Evolutionary conservation across 2,888 invertebrate genomes (phyloP).

Genomic region (Chromoteleia sp.): DNA sequence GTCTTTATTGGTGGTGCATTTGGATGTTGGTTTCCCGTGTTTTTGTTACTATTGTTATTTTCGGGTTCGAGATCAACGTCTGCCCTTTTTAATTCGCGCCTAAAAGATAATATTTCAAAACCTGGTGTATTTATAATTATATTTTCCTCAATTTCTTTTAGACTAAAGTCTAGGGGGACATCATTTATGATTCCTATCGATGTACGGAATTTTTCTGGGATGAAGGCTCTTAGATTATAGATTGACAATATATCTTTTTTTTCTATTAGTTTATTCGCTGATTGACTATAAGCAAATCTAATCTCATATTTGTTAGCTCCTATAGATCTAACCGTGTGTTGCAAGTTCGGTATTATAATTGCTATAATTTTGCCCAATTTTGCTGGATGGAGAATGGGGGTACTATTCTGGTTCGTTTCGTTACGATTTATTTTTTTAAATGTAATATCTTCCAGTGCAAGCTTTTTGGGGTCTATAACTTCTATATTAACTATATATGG

Average conservation of each 20-base stretch:
- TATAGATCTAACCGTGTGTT: background rate
- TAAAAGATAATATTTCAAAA: background rate
- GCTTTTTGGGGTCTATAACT: no score
- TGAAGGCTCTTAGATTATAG: background rate
- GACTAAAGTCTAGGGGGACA: background rate
- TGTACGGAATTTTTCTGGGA: slow-evolving; percentile 10
- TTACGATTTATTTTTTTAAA: no score
- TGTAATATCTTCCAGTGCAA: no score
- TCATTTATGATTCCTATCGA: slow-evolving; percentile 11
- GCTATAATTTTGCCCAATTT: background rate
- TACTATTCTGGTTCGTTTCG: no score
- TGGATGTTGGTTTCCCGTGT: no score
- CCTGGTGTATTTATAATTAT: background rate
- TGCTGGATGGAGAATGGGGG: background rate
- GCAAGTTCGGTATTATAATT: background rate
- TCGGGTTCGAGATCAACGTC: background rate
- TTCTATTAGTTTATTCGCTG: background rate
- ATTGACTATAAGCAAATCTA: background rate
- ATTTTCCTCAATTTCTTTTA: slow-evolving; percentile 18
- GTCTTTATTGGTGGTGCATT: background rate
- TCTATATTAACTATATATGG: no score
- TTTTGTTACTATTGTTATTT: background rate
- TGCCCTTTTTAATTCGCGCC: background rate
- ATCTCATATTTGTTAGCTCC: slow-evolving; percentile 2
- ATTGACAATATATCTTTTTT: background rate